Conservation (phyloP, 2,888 invertebrate species). For the Liodrosophila aerea region DNA sequence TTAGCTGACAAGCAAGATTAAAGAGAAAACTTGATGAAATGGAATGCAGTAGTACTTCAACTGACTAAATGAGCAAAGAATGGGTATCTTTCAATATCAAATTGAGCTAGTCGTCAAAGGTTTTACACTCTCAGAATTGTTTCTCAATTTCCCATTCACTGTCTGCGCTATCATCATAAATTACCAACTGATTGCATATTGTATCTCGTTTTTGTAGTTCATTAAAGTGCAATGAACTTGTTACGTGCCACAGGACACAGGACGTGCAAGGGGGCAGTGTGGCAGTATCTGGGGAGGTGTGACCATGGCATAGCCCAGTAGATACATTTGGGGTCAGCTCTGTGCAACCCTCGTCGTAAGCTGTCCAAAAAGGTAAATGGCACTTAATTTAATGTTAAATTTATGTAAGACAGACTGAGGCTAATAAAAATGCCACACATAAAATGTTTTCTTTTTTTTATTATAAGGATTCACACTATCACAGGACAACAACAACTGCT, state of each 20-base stretch:
- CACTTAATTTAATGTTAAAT: slow-evolving; percentile 75
- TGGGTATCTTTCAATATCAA: no score
- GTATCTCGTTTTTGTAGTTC: slow-evolving; percentile 40
- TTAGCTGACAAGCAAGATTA: no score
- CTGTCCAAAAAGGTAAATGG: slow-evolving; percentile 44
- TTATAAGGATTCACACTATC: slow-evolving; percentile 51
- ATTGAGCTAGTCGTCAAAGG: no score
- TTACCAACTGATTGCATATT: slow-evolving; percentile 34
- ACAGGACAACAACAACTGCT: slow-evolving; percentile 17
- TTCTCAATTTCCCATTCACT: no score
- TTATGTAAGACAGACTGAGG: slow-evolving; percentile 63
- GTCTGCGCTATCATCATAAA: slow-evolving; percentile 17
- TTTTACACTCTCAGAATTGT: no score
- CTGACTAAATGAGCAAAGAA: no score
- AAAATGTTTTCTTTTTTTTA: slow-evolving; percentile 18
- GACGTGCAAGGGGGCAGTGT: background rate
- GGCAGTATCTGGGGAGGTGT: no score
- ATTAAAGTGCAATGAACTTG: slow-evolving; percentile 67
- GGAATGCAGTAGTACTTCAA: no score
- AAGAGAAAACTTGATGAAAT: no score
- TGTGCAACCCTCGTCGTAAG: slow-evolving; percentile 32
- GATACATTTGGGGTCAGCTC: slow-evolving; percentile 36
- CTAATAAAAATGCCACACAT: slow-evolving; percentile 65
- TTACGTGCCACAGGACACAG: slow-evolving; percentile 19
- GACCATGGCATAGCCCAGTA: slow-evolving; percentile 3